Percentiles rank a stretch among this genome's conserved stretches.
These are phyloP conservation scores for Macquaria ambigua DNA, from an alignment of 2,113 vertebrate genomes.

Conservation along the genomic window DNA sequence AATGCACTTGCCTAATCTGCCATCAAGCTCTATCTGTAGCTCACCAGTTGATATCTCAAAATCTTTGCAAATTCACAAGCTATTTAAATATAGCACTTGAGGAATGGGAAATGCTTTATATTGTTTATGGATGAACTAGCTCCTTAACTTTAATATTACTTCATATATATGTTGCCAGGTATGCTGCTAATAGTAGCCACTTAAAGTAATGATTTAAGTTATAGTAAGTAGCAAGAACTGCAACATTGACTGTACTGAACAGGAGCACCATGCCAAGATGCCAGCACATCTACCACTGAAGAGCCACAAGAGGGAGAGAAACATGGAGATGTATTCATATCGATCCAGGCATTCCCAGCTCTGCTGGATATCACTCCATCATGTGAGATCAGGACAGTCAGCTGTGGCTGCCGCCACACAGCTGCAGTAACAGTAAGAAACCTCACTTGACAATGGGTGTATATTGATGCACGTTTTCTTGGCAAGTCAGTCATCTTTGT, in stretches of 20 bases:
- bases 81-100: background rate
- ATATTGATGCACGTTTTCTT: background rate
- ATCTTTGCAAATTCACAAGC: background rate
- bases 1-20: background rate
- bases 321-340: slow-evolving; percentile 86
- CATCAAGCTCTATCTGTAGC: background rate
- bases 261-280: slow-evolving; percentile 19
- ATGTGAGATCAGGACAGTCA: slow-evolving; percentile 82
- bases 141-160: background rate
- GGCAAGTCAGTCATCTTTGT: background rate
- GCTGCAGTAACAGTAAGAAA: slow-evolving; percentile 89
- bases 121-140: background rate
- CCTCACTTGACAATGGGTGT: background rate
- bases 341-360: slow-evolving; percentile 94
- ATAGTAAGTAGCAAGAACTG: background rate
- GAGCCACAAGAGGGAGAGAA: slow-evolving; percentile 28
- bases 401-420: slow-evolving; percentile 95
- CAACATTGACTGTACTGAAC: slow-evolving; percentile 15
- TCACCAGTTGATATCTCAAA: background rate
- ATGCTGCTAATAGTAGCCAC: background rate
- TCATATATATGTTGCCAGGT: background rate
- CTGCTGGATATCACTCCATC: slow-evolving; percentile 89
- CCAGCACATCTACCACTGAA: slow-evolving; percentile 1
- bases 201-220: background rate
- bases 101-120: background rate